Conservation (phyloP, 2,113 vertebrate species). For the Toxostoma redivivum region DNA sequence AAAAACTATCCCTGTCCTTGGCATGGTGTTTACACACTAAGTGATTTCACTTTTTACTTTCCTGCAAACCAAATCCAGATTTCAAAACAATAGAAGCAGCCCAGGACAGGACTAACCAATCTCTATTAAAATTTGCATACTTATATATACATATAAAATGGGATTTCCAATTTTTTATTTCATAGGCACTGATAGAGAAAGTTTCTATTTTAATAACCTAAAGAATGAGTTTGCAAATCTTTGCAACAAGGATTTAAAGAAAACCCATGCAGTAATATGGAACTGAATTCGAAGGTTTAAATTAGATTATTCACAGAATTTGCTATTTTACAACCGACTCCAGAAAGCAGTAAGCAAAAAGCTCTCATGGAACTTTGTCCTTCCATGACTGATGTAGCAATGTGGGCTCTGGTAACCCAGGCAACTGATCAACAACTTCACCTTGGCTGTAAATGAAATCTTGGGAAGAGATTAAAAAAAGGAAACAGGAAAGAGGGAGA, state of each 20-base stretch:
- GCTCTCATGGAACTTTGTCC: neutral
- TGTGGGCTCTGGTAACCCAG: neutral
- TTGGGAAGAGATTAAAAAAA: neutral
- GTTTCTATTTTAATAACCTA: neutral
- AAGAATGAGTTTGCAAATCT: neutral
- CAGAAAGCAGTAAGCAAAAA: neutral
- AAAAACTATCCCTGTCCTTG: slow-evolving; percentile 15
- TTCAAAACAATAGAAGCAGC: neutral
- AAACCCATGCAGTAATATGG: neutral
- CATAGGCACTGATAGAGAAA: neutral
- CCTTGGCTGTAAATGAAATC: neutral
- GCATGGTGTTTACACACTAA: neutral
- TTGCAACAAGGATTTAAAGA: neutral
- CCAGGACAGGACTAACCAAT: neutral
- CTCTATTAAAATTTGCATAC: neutral
- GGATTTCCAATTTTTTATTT: neutral
- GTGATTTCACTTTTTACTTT: neutral
- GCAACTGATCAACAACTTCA: neutral
- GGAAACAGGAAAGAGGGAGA: neutral
- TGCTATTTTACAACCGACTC: neutral
- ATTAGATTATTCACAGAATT: neutral
- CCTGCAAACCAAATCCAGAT: neutral
- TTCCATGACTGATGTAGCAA: neutral
- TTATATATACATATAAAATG: neutral
- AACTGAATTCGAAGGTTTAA: neutral